A percentile compares a stretch with the other conserved stretches of the same genome.
These are phyloP conservation scores for Drosophila formosana DNA, from an alignment of 2,888 invertebrate species.

Conservation along the genomic window DNA sequence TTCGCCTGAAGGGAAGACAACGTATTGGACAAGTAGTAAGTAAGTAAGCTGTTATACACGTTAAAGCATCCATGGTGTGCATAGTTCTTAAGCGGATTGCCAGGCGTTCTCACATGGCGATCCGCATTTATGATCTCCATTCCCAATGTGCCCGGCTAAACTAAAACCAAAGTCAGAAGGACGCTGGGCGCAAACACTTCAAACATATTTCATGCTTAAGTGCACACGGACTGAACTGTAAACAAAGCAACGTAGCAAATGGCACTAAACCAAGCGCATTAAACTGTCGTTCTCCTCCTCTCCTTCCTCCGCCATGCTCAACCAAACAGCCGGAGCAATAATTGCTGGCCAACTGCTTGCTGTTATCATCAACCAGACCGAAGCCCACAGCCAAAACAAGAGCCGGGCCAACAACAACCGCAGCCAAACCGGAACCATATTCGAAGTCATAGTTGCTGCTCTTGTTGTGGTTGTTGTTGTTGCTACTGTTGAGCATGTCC, in stretches of 20 bases:
- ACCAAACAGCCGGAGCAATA: slow-evolving; percentile 34
- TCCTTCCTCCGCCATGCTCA: not conserved
- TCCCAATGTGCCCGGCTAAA: slow-evolving; percentile 8
- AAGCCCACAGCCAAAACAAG: slow-evolving; percentile 2
- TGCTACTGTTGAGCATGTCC: not conserved
- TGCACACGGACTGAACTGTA: slow-evolving; percentile 42
- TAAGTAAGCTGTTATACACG: slow-evolving; percentile 28
- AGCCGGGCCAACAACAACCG: slow-evolving; percentile 1
- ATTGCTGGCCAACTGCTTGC: slow-evolving; percentile 54
- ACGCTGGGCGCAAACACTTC: slow-evolving; percentile 36
- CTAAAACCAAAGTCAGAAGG: slow-evolving; percentile 8
- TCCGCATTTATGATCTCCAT: slow-evolving; percentile 25
- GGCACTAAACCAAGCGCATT: slow-evolving; percentile 57
- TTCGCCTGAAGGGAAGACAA: slow-evolving; percentile 25
- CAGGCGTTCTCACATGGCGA: not conserved
- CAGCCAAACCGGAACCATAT: not conserved
- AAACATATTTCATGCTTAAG: slow-evolving; percentile 70
- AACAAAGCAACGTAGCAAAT: slow-evolving; percentile 59
- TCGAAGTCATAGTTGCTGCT: slow-evolving; percentile 1
- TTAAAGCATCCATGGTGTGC: slow-evolving; percentile 42
- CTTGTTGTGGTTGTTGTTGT: not conserved
- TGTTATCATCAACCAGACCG: not conserved
- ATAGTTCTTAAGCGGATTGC: slow-evolving; percentile 38
- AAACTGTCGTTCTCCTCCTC: slow-evolving; percentile 8
- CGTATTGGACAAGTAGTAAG: slow-evolving; percentile 43